Evolutionary conservation across 2,113 vertebrate genomes (phyloP), one percentile per base, ranked within the genome.

Genomic region (Centrocercus urophasianus): DNA sequence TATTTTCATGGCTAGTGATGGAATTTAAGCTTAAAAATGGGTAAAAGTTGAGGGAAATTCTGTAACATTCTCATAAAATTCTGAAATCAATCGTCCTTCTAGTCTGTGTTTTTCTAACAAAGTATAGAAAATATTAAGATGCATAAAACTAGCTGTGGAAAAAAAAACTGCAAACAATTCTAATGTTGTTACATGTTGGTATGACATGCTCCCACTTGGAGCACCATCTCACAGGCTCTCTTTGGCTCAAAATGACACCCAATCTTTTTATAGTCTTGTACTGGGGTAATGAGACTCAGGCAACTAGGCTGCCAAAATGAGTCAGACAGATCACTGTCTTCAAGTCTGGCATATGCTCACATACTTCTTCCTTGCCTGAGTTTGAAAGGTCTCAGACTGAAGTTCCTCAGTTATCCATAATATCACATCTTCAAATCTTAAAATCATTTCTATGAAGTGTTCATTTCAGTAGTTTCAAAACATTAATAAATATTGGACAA

Each of bases 221-320:
- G 4, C n/a, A 80, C 4, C 45, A 10, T 81, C 72, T 86, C 64
- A 70, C 16, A 64, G 43, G 64, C n/a, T 36, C 65, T 61, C 30
- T 80, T 79, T 63, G 43, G 63, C 74, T 94, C 40, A 82, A 36
- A 92, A 81, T 61, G 17, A 27, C 18, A 84, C 13, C 2, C 27
- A 90, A 12, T 13, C 14, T 34, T 90, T 88, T 88, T 93, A 81
- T 13, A 89, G 77, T 21, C 24, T n/a, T 70, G 7, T 10, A 63
- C 16, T 79, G 22, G 43, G 75, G 54, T 14, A 90, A 84, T 45
- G 66, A 90, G 63, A 92, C 20, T 16, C 57, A 54, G 21, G 43
- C 18, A 42, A 89, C 45, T 36, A 76, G 54, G 30, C 18, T 93
- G 90, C 92, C 43, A 85, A 61, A 93, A 84, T 36, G 77, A 88